Conservation (phyloP, 2,888 invertebrate species). For the Cylindroiulus punctatus region DNA sequence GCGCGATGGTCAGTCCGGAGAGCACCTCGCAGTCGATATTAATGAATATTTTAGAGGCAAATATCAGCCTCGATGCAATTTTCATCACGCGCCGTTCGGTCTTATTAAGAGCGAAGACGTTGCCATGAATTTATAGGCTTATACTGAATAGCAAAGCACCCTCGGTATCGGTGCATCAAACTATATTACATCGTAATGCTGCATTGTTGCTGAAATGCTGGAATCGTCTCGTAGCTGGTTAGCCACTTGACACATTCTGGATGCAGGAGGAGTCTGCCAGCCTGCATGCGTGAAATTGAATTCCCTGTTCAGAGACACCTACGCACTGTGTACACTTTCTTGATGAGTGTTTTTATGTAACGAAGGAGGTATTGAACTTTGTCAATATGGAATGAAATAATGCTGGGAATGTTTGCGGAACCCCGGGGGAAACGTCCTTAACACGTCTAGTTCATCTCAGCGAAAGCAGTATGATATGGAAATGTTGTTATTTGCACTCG, state of each 20-base stretch:
- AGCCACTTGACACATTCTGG: not conserved
- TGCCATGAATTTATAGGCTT: constrained; percentile 32
- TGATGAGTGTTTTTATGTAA: not conserved
- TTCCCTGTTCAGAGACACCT: not conserved
- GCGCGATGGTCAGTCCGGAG: not conserved
- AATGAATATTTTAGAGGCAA: constrained; percentile 46
- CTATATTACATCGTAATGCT: constrained; percentile 15
- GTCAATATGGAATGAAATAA: not conserved
- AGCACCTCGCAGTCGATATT: constrained; percentile 25
- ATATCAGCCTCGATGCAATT: constrained; percentile 28
- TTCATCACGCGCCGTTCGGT: constrained; percentile 46
- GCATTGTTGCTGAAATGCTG: constrained; percentile 3
- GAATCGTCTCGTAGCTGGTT: not conserved
- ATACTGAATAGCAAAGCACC: constrained; percentile 7
- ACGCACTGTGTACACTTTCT: not conserved
- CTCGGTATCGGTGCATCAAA: constrained; percentile 1
- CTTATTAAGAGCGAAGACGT: constrained; percentile 37
- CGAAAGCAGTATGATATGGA: no score
- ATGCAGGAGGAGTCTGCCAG: not conserved
- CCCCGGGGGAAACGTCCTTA: no score
- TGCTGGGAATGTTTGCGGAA: no score
- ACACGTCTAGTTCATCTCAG: no score
- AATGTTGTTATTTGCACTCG: no score
- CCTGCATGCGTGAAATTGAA: constrained; percentile 17
- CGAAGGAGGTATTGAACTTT: not conserved